Percentiles rank a stretch among this genome's conserved stretches.
Evolutionary conservation across 2,888 invertebrate species (phyloP).

Genomic region (Coecobrya sp.): DNA sequence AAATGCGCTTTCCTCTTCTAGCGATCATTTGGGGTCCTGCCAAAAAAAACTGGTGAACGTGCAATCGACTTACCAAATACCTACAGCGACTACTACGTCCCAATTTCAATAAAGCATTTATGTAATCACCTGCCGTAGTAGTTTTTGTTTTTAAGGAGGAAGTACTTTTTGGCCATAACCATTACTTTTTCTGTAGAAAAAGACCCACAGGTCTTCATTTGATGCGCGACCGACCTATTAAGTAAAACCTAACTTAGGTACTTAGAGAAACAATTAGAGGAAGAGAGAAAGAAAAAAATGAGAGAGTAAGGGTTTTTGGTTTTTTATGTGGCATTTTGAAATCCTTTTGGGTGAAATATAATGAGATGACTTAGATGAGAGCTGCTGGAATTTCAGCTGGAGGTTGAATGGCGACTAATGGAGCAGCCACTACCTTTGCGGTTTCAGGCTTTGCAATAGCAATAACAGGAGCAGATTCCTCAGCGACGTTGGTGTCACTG

Average conservation of each 20-base stretch:
- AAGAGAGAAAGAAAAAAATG: conserved; percentile 50
- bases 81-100: conserved; percentile 62
- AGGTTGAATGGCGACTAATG: conserved; percentile 70
- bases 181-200: conserved; percentile 41
- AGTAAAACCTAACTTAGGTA: conserved; percentile 57
- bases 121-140: conserved; percentile 59
- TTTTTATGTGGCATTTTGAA: conserved; percentile 48
- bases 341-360: not conserved
- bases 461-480: conserved; percentile 80
- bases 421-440: conserved; percentile 30
- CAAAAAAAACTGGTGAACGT: conserved; percentile 60
- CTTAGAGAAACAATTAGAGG: conserved; percentile 39
- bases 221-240: conserved; percentile 50
- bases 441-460: conserved; percentile 74
- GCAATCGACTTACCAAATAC: conserved; percentile 51
- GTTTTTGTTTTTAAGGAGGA: conserved; percentile 69
- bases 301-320: conserved; percentile 62
- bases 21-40: conserved; percentile 51
- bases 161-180: conserved; percentile 72
- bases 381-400: conserved; percentile 80
- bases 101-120: conserved; percentile 56
- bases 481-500: conserved; percentile 76
- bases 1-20: conserved; percentile 78
- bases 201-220: conserved; percentile 35
- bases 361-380: conserved; percentile 78